Evolutionary conservation across 2,888 invertebrate genomes (phyloP).

Genomic region (Drepanosiphum platanoidis): DNA sequence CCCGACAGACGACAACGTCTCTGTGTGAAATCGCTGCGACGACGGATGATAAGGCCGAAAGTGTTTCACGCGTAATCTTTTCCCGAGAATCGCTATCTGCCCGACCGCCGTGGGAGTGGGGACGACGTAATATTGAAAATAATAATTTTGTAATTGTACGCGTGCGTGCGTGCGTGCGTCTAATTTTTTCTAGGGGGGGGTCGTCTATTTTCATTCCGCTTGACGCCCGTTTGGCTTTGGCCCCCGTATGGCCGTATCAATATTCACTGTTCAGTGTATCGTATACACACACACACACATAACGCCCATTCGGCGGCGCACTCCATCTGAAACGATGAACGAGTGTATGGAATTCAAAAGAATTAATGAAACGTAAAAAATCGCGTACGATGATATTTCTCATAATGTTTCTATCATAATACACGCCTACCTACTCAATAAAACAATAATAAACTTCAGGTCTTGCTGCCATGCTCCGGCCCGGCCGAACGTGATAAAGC

Average conservation of each 20-base stretch:
- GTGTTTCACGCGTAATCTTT: too few species aligned
- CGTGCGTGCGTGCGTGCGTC: background rate
- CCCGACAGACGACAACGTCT: background rate
- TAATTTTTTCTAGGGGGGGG: background rate
- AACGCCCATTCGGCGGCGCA: slow-evolving; percentile 38
- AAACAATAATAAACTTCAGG: too few species aligned
- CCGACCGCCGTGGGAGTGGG: background rate
- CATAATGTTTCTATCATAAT: background rate
- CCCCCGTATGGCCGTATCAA: background rate
- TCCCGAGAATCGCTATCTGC: background rate
- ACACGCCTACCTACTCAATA: background rate
- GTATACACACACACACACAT: too few species aligned
- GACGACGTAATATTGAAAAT: background rate
- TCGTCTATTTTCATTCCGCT: background rate
- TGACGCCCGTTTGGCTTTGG: background rate
- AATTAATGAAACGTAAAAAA: background rate
- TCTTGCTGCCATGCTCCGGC: background rate
- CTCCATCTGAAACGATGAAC: too few species aligned
- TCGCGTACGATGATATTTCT: background rate
- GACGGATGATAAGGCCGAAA: background rate
- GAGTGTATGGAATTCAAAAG: background rate
- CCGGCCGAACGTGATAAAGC: background rate
- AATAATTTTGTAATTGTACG: too few species aligned
- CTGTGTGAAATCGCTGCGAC: background rate
- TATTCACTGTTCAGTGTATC: too few species aligned